phyloP scores from a whole-genome alignment of 2,888 invertebrate species.

The Gryllus longicercus region DNA sequence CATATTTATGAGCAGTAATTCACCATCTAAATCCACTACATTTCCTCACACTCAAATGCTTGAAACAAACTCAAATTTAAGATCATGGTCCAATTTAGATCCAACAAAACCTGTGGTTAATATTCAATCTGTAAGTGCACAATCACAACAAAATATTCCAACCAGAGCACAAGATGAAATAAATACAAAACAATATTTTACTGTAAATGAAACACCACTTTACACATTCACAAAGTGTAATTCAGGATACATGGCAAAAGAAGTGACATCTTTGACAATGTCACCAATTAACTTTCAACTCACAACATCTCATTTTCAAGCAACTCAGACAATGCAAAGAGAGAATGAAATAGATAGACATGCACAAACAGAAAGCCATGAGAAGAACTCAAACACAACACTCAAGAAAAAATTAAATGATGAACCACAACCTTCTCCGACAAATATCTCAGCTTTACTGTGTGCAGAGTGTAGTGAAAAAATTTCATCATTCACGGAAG shows the following conservation, averaged over 20 bases:
- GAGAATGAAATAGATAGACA: not conserved
- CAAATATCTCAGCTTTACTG: not conserved
- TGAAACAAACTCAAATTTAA: not conserved
- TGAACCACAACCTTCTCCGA: not conserved
- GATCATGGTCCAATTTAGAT: not conserved
- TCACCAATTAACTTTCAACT: not conserved
- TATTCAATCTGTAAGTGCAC: not conserved
- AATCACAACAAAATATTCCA: not conserved
- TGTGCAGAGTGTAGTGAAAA: conserved; percentile 1
- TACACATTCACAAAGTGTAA: conserved; percentile 4
- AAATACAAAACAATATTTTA: not conserved
- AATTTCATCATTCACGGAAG: not conserved
- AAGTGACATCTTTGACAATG: not conserved
- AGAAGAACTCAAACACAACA: too few relatives aligned
- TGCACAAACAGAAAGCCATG: too few relatives aligned
- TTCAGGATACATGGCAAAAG: not conserved
- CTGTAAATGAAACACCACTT: not conserved
- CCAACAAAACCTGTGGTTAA: not conserved
- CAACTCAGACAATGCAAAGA: not conserved
- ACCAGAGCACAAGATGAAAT: not conserved
- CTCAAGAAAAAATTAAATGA: too few relatives aligned
- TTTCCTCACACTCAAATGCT: not conserved
- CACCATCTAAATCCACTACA: not conserved
- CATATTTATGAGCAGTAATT: too few relatives aligned
- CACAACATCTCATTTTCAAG: not conserved